A percentile compares a stretch with the other conserved stretches of the same genome.
These are phyloP conservation scores for Parascotia fuliginaria DNA, from an alignment of 2,888 invertebrate genomes.

Conservation along the genomic window DNA sequence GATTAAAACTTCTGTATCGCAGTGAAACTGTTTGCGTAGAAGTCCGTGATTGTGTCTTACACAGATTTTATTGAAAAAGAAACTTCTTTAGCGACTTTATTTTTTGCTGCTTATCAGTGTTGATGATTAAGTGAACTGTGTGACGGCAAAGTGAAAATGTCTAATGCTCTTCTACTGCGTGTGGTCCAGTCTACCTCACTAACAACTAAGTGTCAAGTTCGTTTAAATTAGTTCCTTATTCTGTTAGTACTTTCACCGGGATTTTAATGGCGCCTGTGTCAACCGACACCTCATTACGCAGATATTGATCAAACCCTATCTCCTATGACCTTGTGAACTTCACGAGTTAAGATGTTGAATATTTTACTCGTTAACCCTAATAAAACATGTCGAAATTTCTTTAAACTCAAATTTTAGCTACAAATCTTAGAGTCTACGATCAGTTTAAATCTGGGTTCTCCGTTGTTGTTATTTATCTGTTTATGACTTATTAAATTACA, in stretches of 20 bases:
- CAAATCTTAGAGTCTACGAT: conserved; percentile 5
- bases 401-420: conserved; percentile 24
- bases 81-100: neutral
- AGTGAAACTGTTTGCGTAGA: neutral
- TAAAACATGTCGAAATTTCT: conserved; percentile 30
- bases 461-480: conserved; percentile 5
- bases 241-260: conserved; percentile 59
- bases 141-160: conserved; percentile 22
- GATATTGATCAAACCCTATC: conserved; percentile 72
- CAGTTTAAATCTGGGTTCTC: conserved; percentile 9
- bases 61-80: conserved; percentile 9
- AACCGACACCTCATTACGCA: conserved; percentile 68
- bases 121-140: too few relatives aligned
- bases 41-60: neutral
- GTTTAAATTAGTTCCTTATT: conserved; percentile 71
- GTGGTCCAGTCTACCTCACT: conserved; percentile 53
- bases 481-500: conserved; percentile 25
- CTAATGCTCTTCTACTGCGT: conserved; percentile 40
- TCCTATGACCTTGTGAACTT: conserved; percentile 62
- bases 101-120: too few relatives aligned
- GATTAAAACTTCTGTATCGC: conserved; percentile 8
- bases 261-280: conserved; percentile 68
- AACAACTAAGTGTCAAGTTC: conserved; percentile 54
- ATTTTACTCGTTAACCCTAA: conserved; percentile 56
- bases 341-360: conserved; percentile 58